Evolutionary conservation across 2,888 invertebrate species (phyloP), one percentile per base, ranked within the genome.

Genomic region (Caradrina kadenii): DNA sequence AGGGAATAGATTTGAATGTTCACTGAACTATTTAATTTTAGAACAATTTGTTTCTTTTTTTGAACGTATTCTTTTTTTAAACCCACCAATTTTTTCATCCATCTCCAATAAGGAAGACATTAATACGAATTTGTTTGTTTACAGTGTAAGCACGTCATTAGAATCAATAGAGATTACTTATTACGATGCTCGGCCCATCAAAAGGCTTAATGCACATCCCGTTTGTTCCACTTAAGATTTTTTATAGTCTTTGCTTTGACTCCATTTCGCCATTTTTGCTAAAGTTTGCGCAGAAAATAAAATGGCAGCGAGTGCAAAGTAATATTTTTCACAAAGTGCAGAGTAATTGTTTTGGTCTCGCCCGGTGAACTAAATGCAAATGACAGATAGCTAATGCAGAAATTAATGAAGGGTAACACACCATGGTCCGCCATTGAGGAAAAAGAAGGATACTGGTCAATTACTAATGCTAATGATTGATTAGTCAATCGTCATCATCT

Each of bases 151-250:
- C 7, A 50, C 35, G 17, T 60, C 59, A n/a, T 74, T 63, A 63
- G 26, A 69, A 60, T 60, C 63, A 63, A 76, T 76, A 74, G 55
- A 50, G 54, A 74, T 63, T 63, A 73, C n/a, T 63, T 52, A 63
- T 21, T 52, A 63, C 21, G 42, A 11, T 49, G 58, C 39, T 17
- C 22, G 15, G 26, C 17, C 26, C 53, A 70, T 63, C 48, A 48
- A 54, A 62, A 11, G 63, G 45, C 73, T 21, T 53, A 61, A 45
- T 35, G n/a, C 11, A 52, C 45, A 22, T 17, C 35, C 45, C 45
- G 17, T 53, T 73, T 63, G 22, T 53, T n/a, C 19, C 45, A 62
- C 45, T 53, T 45, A 11, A 72, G 19, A 48, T 8, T 17, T 39
- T 26, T 6, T 59, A 3, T 42, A 26, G 15, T 8, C 2, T 5